A percentile compares a stretch with the other conserved stretches of the same genome.
Conservation (phyloP, 2,797 vertebrate species). For the Fistularia tabacaria region DNA sequence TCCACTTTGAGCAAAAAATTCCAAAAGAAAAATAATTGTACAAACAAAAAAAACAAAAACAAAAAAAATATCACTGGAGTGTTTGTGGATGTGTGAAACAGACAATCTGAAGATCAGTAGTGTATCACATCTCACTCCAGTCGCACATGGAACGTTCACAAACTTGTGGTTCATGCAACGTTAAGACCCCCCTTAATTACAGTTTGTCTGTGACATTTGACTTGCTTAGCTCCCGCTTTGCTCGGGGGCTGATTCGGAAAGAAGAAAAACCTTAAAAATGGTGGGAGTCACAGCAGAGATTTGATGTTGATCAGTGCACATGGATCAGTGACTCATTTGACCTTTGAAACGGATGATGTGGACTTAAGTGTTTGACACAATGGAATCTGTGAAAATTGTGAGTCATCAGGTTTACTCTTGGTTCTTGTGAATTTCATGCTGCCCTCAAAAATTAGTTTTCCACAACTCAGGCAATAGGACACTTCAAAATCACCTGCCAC, state of each 20-base stretch:
- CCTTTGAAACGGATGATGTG: constrained; percentile 32
- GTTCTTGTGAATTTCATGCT: constrained; percentile 64
- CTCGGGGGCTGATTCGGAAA: constrained; percentile 34
- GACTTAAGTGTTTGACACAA: constrained; percentile 36
- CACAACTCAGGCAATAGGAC: constrained; percentile 66
- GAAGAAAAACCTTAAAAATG: neutral
- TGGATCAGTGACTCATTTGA: constrained; percentile 20
- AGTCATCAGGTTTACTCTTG: constrained; percentile 40
- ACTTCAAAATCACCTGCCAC: constrained; percentile 79
- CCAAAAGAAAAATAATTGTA: constrained; percentile 40
- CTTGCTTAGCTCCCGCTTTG: constrained; percentile 35
- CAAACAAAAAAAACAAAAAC: constrained; percentile 21
- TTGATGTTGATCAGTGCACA: constrained; percentile 29
- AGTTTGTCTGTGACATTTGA: constrained; percentile 62
- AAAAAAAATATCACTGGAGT: constrained; percentile 40
- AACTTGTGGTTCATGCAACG: constrained; percentile 68
- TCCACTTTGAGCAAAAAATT: constrained; percentile 61
- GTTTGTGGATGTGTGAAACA: constrained; percentile 63
- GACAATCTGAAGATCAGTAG: constrained; percentile 68
- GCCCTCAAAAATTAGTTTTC: constrained; percentile 62
- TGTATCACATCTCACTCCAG: constrained; percentile 52
- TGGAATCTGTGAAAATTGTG: constrained; percentile 34
- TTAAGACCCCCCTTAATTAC: constrained; percentile 41
- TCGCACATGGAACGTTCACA: constrained; percentile 56
- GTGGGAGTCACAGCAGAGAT: constrained; percentile 4